Conservation (phyloP, 2,888 invertebrate species). For the Acronicta leporina region DNA sequence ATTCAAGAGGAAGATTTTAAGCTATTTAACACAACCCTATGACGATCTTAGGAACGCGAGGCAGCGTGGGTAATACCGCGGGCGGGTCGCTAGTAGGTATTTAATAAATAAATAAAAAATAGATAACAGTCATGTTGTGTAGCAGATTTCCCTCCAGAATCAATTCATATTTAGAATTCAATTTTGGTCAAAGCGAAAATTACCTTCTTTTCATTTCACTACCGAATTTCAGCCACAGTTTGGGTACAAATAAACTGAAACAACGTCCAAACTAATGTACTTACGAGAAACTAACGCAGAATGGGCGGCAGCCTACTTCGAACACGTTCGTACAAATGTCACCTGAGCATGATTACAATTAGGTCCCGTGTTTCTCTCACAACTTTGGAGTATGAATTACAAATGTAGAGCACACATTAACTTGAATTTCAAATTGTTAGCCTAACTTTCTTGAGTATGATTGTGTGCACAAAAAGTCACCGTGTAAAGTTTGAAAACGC, state of each 20-base stretch:
- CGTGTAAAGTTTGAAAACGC: too few relatives aligned
- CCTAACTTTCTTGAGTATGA: neutral
- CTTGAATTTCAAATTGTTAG: neutral
- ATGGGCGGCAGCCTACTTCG: slow-evolving; percentile 32
- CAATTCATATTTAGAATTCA: too few relatives aligned
- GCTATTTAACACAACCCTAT: too few relatives aligned
- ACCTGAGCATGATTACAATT: slow-evolving; percentile 52
- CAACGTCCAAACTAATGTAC: slow-evolving; percentile 41
- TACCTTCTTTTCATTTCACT: slow-evolving; percentile 17
- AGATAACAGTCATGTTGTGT: too few relatives aligned
- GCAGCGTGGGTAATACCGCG: too few relatives aligned
- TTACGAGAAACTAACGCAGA: slow-evolving; percentile 27
- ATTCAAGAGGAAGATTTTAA: too few relatives aligned
- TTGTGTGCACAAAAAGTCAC: too few relatives aligned
- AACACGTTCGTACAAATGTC: slow-evolving; percentile 34
- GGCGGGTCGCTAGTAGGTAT: too few relatives aligned
- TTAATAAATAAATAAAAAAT: too few relatives aligned
- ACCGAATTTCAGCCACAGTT: slow-evolving; percentile 20
- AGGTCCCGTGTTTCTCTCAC: slow-evolving; percentile 28
- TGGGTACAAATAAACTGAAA: slow-evolving; percentile 21
- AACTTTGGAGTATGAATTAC: slow-evolving; percentile 7
- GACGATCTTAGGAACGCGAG: too few relatives aligned
- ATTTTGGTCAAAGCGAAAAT: too few relatives aligned
- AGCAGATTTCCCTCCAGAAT: too few relatives aligned
- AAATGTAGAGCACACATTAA: neutral